Evolutionary conservation across 2,888 invertebrate species (phyloP), one percentile per base, ranked within the genome.

Genomic region (Ochlodes sylvanus): DNA sequence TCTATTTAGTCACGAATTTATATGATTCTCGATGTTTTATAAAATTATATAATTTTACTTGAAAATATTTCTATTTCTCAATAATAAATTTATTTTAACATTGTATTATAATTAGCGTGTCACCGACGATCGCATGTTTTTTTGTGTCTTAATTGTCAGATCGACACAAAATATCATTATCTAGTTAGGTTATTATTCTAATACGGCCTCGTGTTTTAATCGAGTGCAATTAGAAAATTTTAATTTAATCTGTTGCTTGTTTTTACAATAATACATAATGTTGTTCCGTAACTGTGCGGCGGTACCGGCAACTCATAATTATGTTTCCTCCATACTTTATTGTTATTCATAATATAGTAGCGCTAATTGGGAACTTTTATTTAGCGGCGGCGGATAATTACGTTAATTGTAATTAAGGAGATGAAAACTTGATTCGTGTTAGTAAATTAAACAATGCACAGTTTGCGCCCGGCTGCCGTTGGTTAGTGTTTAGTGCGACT

Each of bases 341-440:
- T 44, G 12, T 44, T 27, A 47, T 52, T 58, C 38, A 3, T 57
- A 57, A 27, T 64, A 47, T 64, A 47, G 38, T 9, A 27, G 27
- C 12, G 47, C 38, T 65, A 52, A 65, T 65, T 58, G 57, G 57
- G 42, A 57, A 41, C 41, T 15, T 38, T 52, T 19, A 15, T 52
- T 52, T 52, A 47, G 41, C 64, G 34, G 17, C 38, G 27, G 41
- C n/a, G 27, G 52, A 27, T 65, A 58, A 42, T 57, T 66, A 66
- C 52, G 21, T 54, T 60, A 60, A 66, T 60, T 66, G 42, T 66
- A 66, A 60, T 65, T 65, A 65, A 63, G 21, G 57, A 47, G 64
- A 65, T 44, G 50, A 66, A 54, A 34, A 52, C 52, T 50, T 62
- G 14, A 62, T 50, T 65, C 63, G 47, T 41, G 65, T 41, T 58